Evolutionary conservation across 2,888 invertebrate genomes (phyloP).

Genomic region (Athetis lepigone): DNA sequence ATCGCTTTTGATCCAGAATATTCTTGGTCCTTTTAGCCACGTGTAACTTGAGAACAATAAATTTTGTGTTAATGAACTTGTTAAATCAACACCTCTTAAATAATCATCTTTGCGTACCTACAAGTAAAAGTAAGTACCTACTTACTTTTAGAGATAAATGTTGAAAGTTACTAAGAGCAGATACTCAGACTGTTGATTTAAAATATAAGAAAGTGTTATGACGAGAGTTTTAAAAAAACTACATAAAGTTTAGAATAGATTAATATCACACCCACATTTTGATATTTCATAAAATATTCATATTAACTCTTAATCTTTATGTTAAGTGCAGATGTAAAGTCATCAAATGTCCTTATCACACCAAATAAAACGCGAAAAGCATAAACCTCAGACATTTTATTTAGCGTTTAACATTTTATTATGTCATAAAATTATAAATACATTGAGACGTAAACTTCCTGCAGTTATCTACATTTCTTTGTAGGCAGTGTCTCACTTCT

Average conservation of each 20-base stretch:
- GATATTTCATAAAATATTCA: slow-evolving; percentile 28
- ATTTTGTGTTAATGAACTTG: neutral
- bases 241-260: slow-evolving; percentile 21
- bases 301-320: slow-evolving; percentile 40
- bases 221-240: neutral
- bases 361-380: slow-evolving; percentile 49
- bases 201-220: neutral
- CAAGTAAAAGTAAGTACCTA: no score
- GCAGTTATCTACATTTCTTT: slow-evolving; percentile 20
- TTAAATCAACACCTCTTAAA: neutral
- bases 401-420: slow-evolving; percentile 59
- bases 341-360: slow-evolving; percentile 46
- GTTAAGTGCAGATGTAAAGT: slow-evolving; percentile 36
- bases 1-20: slow-evolving; percentile 13
- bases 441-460: slow-evolving; percentile 41
- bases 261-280: slow-evolving; percentile 21
- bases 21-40: neutral
- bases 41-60: neutral
- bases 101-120: neutral
- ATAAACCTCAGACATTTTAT: slow-evolving; percentile 52
- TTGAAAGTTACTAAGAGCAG: no score
- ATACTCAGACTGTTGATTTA: neutral
- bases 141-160: neutral
- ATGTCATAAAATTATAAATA: slow-evolving; percentile 66
- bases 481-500: neutral